Percentiles rank a stretch among this genome's conserved stretches.
These are phyloP conservation scores for Perizoma flavofasciatum DNA, from an alignment of 2,888 invertebrate genomes.

Conservation along the genomic window DNA sequence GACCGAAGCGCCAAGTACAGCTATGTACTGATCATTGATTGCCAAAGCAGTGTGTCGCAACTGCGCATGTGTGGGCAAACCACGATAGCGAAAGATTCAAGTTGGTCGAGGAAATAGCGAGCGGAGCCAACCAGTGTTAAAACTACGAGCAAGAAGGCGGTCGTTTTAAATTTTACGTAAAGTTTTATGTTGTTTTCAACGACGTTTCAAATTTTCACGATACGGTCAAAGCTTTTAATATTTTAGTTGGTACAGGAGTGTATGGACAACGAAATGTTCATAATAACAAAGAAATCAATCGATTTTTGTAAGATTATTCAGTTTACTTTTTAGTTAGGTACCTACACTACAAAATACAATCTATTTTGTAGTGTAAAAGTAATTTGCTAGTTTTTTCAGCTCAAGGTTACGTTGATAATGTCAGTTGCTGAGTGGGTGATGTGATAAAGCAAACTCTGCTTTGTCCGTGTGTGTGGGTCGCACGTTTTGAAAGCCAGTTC, in stretches of 20 bases:
- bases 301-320: conserved; percentile 2
- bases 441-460: too few relatives aligned
- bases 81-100: conserved; percentile 9
- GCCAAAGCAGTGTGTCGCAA: not conserved
- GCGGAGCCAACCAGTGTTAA: conserved; percentile 11
- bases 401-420: conserved; percentile 5
- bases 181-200: not conserved
- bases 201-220: not conserved
- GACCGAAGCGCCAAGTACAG: not conserved
- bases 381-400: conserved; percentile 3
- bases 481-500: too few relatives aligned
- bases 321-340: too few relatives aligned
- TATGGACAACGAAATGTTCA: not conserved
- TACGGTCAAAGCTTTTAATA: too few relatives aligned
- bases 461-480: too few relatives aligned
- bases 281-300: not conserved
- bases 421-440: too few relatives aligned
- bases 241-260: not conserved
- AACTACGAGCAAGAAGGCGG: conserved; percentile 1
- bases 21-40: conserved; percentile 15
- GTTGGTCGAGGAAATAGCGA: not conserved
- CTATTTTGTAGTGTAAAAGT: conserved; percentile 2
- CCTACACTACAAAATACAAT: too few relatives aligned
- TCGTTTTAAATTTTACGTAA: conserved; percentile 3
- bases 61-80: conserved; percentile 13